Evolutionary conservation across 2,888 invertebrate species (phyloP), one percentile per base, ranked within the genome.

Genomic region (Drosophila recens): DNA sequence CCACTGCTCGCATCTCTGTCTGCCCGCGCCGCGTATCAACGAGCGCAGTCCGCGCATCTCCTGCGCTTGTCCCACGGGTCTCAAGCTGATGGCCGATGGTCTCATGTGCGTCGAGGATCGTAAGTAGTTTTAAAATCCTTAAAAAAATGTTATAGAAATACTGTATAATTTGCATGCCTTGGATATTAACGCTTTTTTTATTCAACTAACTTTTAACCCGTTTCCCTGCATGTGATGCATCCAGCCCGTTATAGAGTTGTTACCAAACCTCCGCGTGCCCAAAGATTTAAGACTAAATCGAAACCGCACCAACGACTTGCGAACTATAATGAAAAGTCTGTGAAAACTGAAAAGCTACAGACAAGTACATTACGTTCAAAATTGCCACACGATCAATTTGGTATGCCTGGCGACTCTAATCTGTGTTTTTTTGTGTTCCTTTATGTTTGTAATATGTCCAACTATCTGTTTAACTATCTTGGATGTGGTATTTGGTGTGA

Each of bases 51-150:
- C 97, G 0, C 94, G 95, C 74, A 96, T 97, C 74, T 96, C 97
- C 78, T 98, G 98, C 93, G 97, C 97, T 64, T 98, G 98, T 93
- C 98, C 98, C 57, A 97, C 97, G 89, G 97, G 97, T 38, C 94
- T 97, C 48, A 94, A 95, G 77, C 94, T 98, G 78, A 93, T 96
- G 90, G 93, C 95, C 2, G 97, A 98, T 93, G 95, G 96, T 79
- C 95, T 96, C 88, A 97, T 97, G 94, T 98, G 97, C 93, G 96
- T 96, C 88, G 96, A 96, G 93, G 96, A 97, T 93, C 96, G 97
- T 97, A 93, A 95, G 96, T 94, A 67, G 13, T 33, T 11, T 8
- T 3, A 38, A 30, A 1, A 13, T 27, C 4, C 2, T 0, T 0
- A 1, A 6, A 23, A 5, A 6, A 10, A 13, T 5, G 15, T 13